Evolutionary conservation across 2,113 vertebrate species (phyloP).

Genomic region (Abramis brama): DNA sequence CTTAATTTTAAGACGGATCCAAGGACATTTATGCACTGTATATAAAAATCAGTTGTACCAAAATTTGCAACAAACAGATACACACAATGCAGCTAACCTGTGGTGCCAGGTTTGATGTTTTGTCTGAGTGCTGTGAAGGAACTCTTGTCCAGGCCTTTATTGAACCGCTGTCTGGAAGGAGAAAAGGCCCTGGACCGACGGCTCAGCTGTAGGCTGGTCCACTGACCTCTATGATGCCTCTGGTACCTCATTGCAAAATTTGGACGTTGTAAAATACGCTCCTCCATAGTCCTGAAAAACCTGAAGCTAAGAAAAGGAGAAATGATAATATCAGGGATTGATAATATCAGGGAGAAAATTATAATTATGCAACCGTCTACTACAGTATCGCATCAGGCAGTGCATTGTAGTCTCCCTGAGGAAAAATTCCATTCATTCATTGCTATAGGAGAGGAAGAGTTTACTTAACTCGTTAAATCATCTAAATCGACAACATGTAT

Average conservation of each 20-base stretch:
- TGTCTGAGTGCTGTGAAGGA: background rate
- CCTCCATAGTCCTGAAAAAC: conserved; percentile 58
- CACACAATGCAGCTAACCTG: conserved; percentile 13
- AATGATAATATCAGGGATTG: too few relatives aligned
- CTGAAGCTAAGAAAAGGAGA: background rate
- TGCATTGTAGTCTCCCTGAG: too few relatives aligned
- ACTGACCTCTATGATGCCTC: conserved; percentile 44
- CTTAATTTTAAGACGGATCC: conserved; percentile 15
- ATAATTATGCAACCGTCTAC: too few relatives aligned
- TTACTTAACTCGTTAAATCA: too few relatives aligned
- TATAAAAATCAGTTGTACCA: background rate
- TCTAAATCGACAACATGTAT: too few relatives aligned
- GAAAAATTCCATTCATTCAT: too few relatives aligned
- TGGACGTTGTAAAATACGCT: conserved; percentile 59
- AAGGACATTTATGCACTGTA: background rate
- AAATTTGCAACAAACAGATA: conserved; percentile 2
- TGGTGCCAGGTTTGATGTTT: background rate
- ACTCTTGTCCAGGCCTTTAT: conserved; percentile 13
- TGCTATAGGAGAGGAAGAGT: too few relatives aligned
- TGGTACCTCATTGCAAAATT: conserved; percentile 54
- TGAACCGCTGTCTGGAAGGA: conserved; percentile 16
- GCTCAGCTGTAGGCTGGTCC: background rate
- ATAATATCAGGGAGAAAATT: too few relatives aligned
- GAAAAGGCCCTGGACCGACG: background rate
- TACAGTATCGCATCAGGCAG: too few relatives aligned